These are phyloP conservation scores for Bovichtus diacanthus DNA, from an alignment of 2,797 vertebrate species.

Conservation along the genomic window DNA sequence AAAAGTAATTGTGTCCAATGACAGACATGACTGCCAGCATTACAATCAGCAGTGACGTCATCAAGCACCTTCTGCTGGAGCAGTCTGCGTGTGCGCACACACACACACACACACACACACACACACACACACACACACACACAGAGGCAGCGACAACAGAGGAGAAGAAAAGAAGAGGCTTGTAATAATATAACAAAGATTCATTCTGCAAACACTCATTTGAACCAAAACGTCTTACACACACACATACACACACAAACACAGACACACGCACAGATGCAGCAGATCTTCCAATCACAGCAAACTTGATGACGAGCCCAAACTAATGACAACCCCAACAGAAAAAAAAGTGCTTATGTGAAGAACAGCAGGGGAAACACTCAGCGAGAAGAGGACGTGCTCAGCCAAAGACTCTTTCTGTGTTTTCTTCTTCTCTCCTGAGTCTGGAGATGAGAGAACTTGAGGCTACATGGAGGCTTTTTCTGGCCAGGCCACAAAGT, in stretches of 20 bases:
- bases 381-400: constrained; percentile 25
- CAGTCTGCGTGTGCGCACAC: neutral
- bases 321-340: constrained; percentile 53
- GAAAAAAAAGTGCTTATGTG: constrained; percentile 66
- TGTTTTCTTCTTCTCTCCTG: constrained; percentile 4
- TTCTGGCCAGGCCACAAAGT: constrained; percentile 60
- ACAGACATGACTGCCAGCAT: constrained; percentile 61
- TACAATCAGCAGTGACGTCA: constrained; percentile 53
- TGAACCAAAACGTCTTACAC: neutral
- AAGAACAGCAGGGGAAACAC: constrained; percentile 54
- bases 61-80: constrained; percentile 14
- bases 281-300: constrained; percentile 16
- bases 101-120: neutral
- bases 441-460: constrained; percentile 40
- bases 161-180: neutral
- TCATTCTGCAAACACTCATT: constrained; percentile 26
- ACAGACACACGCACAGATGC: constrained; percentile 4
- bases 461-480: constrained; percentile 11
- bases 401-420: constrained; percentile 21
- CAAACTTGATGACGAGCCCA: constrained; percentile 43
- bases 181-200: constrained; percentile 29
- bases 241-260: neutral
- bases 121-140: neutral
- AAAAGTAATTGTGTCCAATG: constrained; percentile 71
- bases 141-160: neutral